A percentile compares a stretch with the other conserved stretches of the same genome.
Evolutionary conservation across 2,888 invertebrate species (phyloP).

Genomic region (Drosophila picticornis): DNA sequence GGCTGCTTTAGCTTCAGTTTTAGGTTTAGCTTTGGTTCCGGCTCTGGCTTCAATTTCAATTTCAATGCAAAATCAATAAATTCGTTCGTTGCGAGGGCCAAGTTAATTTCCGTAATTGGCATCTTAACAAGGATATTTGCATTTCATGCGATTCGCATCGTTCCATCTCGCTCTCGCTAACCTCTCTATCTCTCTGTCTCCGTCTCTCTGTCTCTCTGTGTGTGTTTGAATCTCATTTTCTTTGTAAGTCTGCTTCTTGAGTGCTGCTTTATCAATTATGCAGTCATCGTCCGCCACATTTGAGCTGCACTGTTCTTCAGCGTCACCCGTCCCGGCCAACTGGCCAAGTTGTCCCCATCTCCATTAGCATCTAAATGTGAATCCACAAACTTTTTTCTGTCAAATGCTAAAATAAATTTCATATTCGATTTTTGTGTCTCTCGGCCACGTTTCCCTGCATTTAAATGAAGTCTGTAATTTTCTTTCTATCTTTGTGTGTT

Average conservation of each 20-base stretch:
- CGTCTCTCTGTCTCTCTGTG: neutral
- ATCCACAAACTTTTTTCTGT: conserved; percentile 63
- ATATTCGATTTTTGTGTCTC: conserved; percentile 69
- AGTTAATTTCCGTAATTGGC: conserved; percentile 80
- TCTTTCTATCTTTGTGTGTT: conserved; percentile 8
- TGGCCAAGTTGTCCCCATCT: conserved; percentile 37
- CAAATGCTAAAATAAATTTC: conserved; percentile 77
- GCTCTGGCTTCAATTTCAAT: conserved; percentile 53
- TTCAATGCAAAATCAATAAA: conserved; percentile 77
- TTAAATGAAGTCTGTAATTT: conserved; percentile 47
- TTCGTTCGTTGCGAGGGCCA: conserved; percentile 68
- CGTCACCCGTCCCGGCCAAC: neutral
- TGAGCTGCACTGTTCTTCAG: conserved; percentile 37
- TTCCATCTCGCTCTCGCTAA: conserved; percentile 29
- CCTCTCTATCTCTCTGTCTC: neutral
- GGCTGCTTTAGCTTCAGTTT: conserved; percentile 1
- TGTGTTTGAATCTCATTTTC: neutral
- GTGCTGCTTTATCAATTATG: conserved; percentile 69
- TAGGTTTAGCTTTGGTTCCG: neutral
- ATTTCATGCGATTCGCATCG: conserved; percentile 70
- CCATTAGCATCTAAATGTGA: conserved; percentile 77
- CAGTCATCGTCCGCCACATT: conserved; percentile 71
- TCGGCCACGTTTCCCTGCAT: conserved; percentile 48
- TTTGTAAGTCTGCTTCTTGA: neutral
- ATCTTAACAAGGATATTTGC: conserved; percentile 80